A percentile compares a stretch with the other conserved stretches of the same genome.
phyloP scores from a whole-genome alignment of 2,113 vertebrate species.

The Megalops atlanticus region DNA sequence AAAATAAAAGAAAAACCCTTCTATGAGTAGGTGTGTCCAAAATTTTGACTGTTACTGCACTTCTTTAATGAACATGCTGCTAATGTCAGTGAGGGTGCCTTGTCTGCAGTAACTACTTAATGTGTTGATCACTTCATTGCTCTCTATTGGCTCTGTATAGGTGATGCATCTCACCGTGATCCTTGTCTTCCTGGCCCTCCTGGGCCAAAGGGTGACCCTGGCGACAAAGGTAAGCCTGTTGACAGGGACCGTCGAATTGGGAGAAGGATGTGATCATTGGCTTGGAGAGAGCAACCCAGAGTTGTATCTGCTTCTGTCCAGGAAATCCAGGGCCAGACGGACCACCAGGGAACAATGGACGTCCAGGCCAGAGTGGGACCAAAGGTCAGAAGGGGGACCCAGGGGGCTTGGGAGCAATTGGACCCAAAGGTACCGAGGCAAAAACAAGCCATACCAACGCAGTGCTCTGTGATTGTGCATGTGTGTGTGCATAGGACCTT shows the following conservation, averaged over 20 bases:
- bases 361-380: background rate
- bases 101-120: too few species aligned
- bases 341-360: background rate
- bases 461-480: too few species aligned
- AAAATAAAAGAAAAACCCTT: too few species aligned
- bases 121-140: slow-evolving; percentile 2
- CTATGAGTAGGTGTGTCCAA: too few species aligned
- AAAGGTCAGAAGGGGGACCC: slow-evolving; percentile 43
- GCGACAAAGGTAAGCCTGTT: slow-evolving; percentile 47
- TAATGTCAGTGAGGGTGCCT: too few species aligned
- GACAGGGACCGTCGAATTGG: too few species aligned
- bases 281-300: background rate
- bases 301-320: background rate
- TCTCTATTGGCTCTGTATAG: background rate
- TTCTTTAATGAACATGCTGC: too few species aligned
- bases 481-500: background rate
- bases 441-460: background rate
- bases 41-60: too few species aligned
- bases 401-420: slow-evolving; percentile 27
- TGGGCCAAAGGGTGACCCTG: slow-evolving; percentile 56
- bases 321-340: slow-evolving; percentile 53
- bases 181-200: slow-evolving; percentile 34
- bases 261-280: background rate
- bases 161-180: background rate
- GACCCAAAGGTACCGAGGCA: background rate